A percentile compares a stretch with the other conserved stretches of the same genome.
Conservation (phyloP, 2,888 invertebrate species). For the Eilema sororculum region DNA sequence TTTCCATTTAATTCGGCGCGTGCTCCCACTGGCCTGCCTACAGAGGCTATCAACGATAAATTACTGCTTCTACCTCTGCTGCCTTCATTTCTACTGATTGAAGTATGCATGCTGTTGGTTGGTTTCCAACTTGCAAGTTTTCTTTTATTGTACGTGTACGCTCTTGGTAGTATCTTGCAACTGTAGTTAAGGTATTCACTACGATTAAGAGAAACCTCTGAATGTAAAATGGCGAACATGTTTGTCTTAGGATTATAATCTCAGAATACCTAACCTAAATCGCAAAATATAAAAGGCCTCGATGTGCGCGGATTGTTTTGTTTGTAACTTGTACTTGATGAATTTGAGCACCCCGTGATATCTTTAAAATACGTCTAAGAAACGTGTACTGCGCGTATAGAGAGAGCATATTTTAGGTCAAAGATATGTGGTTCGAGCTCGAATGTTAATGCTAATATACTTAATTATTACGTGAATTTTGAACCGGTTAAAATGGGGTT, state of each 20-base stretch:
- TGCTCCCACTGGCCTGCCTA: conserved; percentile 69
- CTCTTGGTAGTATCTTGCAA: not conserved
- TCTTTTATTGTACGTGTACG: conserved; percentile 30
- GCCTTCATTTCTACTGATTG: conserved; percentile 77
- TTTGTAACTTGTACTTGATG: too few relatives aligned
- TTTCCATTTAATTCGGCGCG: conserved; percentile 86
- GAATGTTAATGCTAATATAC: not conserved
- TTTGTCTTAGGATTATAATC: not conserved
- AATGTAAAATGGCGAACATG: not conserved
- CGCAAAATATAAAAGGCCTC: too few relatives aligned
- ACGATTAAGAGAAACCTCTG: not conserved
- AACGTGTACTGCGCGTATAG: too few relatives aligned
- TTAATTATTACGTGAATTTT: not conserved
- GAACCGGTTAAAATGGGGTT: too few relatives aligned
- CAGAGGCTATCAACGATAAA: conserved; percentile 69
- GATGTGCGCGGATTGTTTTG: too few relatives aligned
- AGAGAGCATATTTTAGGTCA: too few relatives aligned
- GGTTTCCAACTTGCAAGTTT: conserved; percentile 27
- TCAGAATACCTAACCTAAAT: too few relatives aligned
- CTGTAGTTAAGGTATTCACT: not conserved
- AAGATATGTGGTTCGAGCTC: too few relatives aligned
- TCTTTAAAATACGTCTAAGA: too few relatives aligned
- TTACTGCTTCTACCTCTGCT: conserved; percentile 66
- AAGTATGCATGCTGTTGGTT: conserved; percentile 60
- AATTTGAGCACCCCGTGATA: too few relatives aligned